Conservation (phyloP, 2,113 vertebrate genomes). For the Heptranchias perlo region DNA sequence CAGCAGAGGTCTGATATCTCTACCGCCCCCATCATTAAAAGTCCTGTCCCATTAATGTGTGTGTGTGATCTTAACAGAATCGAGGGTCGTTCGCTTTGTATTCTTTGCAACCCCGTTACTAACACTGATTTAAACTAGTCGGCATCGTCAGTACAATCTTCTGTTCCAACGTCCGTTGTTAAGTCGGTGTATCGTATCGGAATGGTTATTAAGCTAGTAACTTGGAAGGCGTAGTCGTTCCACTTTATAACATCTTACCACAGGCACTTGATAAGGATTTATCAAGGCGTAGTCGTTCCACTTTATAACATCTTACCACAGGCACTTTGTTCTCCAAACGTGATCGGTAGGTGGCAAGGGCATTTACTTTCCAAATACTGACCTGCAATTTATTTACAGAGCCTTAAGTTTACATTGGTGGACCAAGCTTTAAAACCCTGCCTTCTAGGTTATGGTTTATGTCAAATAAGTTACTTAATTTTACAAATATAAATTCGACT, state of each 20-base stretch:
- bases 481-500: neutral
- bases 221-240: no score
- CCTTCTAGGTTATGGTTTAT: neutral
- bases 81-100: neutral
- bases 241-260: no score
- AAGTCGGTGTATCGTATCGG: no score
- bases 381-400: neutral
- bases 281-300: no score
- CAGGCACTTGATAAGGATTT: no score
- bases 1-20: neutral
- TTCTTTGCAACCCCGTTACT: neutral
- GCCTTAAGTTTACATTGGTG: neutral
- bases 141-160: neutral
- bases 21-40: neutral
- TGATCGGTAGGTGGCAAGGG: neutral
- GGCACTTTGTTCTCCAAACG: neutral
- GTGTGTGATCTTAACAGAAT: neutral
- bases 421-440: neutral
- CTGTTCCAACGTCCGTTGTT: no score
- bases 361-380: neutral
- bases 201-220: no score
- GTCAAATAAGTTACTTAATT: neutral
- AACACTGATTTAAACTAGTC: neutral
- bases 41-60: neutral
- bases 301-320: neutral